phyloP scores from a whole-genome alignment of 2,797 vertebrate genomes.

The Poecilia wingei region DNA sequence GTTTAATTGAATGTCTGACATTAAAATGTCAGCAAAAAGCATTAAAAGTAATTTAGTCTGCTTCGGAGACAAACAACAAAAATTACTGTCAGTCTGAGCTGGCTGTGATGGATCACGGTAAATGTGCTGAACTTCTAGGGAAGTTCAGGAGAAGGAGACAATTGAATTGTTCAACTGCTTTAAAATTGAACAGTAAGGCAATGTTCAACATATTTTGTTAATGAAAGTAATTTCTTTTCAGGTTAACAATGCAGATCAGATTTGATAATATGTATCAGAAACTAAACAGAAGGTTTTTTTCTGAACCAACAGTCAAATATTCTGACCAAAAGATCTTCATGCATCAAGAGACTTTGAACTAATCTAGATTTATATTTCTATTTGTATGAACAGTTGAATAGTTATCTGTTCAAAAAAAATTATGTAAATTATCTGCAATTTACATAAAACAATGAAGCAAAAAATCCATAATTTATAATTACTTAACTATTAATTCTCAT shows the following conservation, averaged over 20 bases:
- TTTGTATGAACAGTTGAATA: neutral
- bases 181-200: too few relatives aligned
- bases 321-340: neutral
- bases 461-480: neutral
- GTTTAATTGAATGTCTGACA: neutral
- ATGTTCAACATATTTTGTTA: neutral
- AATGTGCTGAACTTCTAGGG: neutral
- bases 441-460: too few relatives aligned
- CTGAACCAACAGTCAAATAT: neutral
- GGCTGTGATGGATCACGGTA: neutral
- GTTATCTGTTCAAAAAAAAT: neutral
- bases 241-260: neutral
- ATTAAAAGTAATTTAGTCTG: neutral
- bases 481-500: neutral
- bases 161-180: too few relatives aligned
- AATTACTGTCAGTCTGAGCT: neutral
- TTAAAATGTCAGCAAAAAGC: neutral
- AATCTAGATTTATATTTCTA: neutral
- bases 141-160: neutral
- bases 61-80: neutral
- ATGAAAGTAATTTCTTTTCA: neutral
- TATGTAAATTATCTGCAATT: neutral
- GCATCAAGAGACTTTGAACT: neutral
- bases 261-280: neutral
- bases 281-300: neutral